Evolutionary conservation across 23 tunicate genomes (phyloP), one percentile per base, ranked within the genome.

Genomic region (Botrylloides violaceus): DNA sequence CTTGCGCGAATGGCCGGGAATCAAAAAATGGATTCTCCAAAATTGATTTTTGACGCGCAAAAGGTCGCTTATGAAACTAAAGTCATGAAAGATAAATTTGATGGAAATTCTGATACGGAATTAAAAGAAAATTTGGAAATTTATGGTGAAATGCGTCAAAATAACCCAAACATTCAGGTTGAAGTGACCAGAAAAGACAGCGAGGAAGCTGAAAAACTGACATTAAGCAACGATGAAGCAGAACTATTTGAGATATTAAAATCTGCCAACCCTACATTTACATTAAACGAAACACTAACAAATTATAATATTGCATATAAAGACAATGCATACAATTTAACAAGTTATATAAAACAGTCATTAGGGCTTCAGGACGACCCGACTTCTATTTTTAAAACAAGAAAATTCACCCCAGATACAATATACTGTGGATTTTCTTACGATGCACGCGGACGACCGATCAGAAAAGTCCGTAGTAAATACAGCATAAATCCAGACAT

Each of bases 401-500:
- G 26, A 32, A 58, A 30, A 6, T 37, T 68, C 12, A 2, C 18
- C 27, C 74, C 74, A 1, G 74, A 68, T 9, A 22, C 23, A 1
- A 75, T 85, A 43, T 79, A 74, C 34, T 85, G 94, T 31, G 94
- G 94, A 9, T 85, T 85, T 49, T 70, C 77, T 38, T 85, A 73
- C 70, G 94, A 85, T 28, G 49, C 74, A 0, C 74, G 37, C 1
- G 64, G 35, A 29, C 39, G 58, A 39, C 57, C 48, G 34, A 49
- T 71, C 63, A 56, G 84, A 38, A 24, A 74, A 68, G 21, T n/a
- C 84, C 43, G 77, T 80, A 20, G 55, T 26, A 79, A 75, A 48
- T 53, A 55, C 21, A 49, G 84, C 21, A 76, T 79, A 4, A 36
- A 73, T 7, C 63, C 48, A 39, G 64, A 7, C 15, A 77, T 72